These are phyloP conservation scores for Molossus molossus DNA, from an alignment of 2,797 vertebrate genomes.

Conservation along the genomic window DNA sequence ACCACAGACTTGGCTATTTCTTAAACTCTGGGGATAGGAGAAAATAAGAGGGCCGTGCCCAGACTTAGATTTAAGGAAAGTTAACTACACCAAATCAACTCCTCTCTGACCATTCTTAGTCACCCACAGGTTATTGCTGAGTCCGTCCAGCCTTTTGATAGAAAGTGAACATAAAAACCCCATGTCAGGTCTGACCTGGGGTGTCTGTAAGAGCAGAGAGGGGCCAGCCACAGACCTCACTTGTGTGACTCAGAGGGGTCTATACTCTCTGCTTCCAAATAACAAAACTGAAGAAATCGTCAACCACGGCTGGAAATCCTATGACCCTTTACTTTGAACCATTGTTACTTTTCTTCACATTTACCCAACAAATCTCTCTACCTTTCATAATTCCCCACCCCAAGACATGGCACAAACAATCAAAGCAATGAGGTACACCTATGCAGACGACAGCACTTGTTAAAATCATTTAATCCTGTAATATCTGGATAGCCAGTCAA, in stretches of 20 bases:
- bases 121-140: background rate
- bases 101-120: background rate
- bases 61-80: constrained; percentile 13
- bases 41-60: background rate
- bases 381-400: background rate
- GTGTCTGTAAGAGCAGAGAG: background rate
- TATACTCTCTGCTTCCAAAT: background rate
- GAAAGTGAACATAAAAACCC: background rate
- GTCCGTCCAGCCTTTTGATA: background rate
- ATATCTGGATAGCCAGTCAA: background rate
- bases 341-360: background rate
- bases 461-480: background rate
- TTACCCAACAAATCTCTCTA: background rate
- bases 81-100: background rate
- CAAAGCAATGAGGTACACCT: background rate
- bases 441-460: background rate
- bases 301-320: background rate
- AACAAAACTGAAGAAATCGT: background rate
- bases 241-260: background rate
- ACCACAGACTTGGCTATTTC: background rate
- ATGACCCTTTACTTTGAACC: constrained; percentile 1
- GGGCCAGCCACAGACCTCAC: background rate
- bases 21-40: background rate
- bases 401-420: background rate
- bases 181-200: background rate